Evolutionary conservation across 2,888 invertebrate genomes (phyloP), one percentile per base, ranked within the genome.

Genomic region (Pseudococcus jackbeardsleyi): DNA sequence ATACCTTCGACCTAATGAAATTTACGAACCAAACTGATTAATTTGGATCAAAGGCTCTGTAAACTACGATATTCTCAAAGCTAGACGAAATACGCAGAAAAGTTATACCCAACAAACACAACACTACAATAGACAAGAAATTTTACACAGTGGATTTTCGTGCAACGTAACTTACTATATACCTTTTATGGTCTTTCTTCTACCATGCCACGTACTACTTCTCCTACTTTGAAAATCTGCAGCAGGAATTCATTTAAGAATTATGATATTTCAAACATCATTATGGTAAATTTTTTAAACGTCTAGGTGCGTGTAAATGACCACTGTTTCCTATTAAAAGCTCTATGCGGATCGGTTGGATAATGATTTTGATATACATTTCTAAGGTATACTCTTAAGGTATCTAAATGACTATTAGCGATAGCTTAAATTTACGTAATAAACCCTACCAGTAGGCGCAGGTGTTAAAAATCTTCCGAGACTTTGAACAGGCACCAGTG

Each of bases 181-280:
- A 86, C 86, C 86, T 86, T 86, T 86, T 42, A 64, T 64, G 54
- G 86, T 86, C 8, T 64, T 59, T 68, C 86, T 59, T 86, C 88
- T 88, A 79, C 88, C 88, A 88, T 88, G 88, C 88, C 88, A 88
- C 17, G 88, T 88, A 82, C 88, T 79, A 88, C 88, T 88, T 88
- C 88, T 88, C 79, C 88, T 88, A 88, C 82, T 88, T 79, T 88
- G 88, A 88, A 88, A 88, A 88, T 88, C 88, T 88, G 82, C 59
- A 79, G 50, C 26, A 79, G 50, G 46, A 48, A 59, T 82, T 82
- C 12, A n/a, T 72, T 72, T 72, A 72, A 39, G 72, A 72, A 72
- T 72, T 72, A 72, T 72, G 72, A 72, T 33, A 72, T 72, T 72
- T 72, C 72, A 72, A 72, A 72, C 9, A 72, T 72, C 7, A 72